Base-by-base conservation (phyloP, 1,140 invertebrate species). In the Helicoverpa armigera region DNA sequence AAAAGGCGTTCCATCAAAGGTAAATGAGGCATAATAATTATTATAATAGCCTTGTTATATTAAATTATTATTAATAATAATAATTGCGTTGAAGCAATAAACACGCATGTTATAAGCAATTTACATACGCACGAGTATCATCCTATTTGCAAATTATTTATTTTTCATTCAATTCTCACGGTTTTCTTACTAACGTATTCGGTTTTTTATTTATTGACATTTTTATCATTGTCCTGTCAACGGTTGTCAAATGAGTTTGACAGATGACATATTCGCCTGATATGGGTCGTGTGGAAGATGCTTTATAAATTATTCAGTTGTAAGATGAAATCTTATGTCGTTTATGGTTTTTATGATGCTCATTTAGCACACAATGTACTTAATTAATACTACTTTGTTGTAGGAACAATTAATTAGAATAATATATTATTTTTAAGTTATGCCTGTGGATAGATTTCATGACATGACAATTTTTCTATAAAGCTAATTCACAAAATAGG, bases 191-290 rank as follows among this genome's bases (percentile, higher is more conserved):
- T 9, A 43, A 3, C n/a, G 18, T 50, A 13, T 14, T 50, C 23
- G 43, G 9, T 16, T 69, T 23, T 50, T 50, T 43, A 69, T 69
- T 69, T 69, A 69, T 69, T 50, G 5, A 2, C 50, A 43, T 69
- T 69, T 69, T 69, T 16, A 12, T 23, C 43, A 23, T 50, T 69
- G 65, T 69, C 16, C 65, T 69, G 65, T 51, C 65, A 69, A 16
- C 43, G 43, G 7, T n/a, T 65, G 35, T 50, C 63, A 50, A 50
- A 10, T 10, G 11, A n/a, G 12, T 61, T 35, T 61, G 60, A 31
- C 60, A 65, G 58, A 2, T 65, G 65, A 2, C 65, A 4, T 3
- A 23, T 61, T 61, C 14, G 23, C 16, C 18, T 58, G 23, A 61
- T 11, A 61, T 11, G 9, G 23, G 12, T 61, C 58, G 5, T 61